Evolutionary conservation across 2,797 vertebrate species (phyloP).

Genomic region (Enteromius fasciolatus): DNA sequence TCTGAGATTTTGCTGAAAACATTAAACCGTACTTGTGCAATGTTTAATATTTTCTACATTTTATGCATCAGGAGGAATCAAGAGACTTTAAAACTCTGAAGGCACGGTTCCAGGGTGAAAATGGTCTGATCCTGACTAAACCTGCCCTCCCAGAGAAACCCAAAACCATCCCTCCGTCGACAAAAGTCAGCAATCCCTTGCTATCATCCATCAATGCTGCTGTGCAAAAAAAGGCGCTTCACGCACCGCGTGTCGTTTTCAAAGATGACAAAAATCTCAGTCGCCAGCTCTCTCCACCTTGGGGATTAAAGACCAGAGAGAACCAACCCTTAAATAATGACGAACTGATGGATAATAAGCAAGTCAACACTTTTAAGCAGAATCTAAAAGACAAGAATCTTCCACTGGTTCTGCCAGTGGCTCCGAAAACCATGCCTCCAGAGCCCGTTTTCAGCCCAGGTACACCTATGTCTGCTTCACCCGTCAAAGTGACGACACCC

Average conservation of each 20-base stretch:
- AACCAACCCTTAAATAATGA: constrained; percentile 43
- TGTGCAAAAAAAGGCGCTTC: constrained; percentile 46
- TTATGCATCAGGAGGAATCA: constrained; percentile 74
- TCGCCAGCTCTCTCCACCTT: constrained; percentile 23
- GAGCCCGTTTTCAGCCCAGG: neutral
- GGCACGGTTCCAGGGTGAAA: constrained; percentile 84
- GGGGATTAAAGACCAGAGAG: constrained; percentile 50
- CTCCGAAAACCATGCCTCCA: constrained; percentile 3
- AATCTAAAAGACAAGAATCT: constrained; percentile 63
- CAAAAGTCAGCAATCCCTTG: constrained; percentile 73
- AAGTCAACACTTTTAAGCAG: constrained; percentile 50
- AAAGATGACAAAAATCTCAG: constrained; percentile 70
- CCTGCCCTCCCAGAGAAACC: constrained; percentile 65
- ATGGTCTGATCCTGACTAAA: constrained; percentile 58
- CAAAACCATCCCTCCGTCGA: constrained; percentile 62
- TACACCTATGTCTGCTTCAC: constrained; percentile 45
- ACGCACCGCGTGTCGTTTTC: constrained; percentile 74
- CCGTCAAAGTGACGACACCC: constrained; percentile 56
- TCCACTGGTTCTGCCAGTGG: constrained; percentile 8
- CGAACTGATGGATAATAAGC: constrained; percentile 53
- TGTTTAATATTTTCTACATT: constrained; percentile 15
- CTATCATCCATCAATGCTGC: constrained; percentile 69
- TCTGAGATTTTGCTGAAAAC: neutral
- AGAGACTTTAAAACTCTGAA: constrained; percentile 82
- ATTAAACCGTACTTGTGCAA: neutral